Evolutionary conservation across 2,113 vertebrate genomes (phyloP).

Genomic region (Procavia capensis): DNA sequence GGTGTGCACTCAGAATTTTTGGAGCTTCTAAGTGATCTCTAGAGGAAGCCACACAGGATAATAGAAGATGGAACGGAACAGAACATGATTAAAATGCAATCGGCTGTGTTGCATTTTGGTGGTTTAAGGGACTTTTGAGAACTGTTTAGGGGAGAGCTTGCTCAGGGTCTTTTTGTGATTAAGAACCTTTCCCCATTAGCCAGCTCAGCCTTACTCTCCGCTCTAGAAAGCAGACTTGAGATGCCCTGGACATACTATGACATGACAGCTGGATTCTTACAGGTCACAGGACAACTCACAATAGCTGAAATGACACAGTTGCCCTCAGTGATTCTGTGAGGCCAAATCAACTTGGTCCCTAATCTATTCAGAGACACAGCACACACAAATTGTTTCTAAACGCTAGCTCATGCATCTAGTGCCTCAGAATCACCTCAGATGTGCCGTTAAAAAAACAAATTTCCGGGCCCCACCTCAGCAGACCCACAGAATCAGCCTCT

Average conservation of each 20-base stretch:
- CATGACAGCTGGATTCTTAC: not conserved
- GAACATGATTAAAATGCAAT: conserved; percentile 18
- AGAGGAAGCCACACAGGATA: not conserved
- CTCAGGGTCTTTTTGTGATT: not conserved
- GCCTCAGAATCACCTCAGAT: not conserved
- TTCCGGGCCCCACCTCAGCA: not conserved
- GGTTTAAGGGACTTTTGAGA: conserved; percentile 5
- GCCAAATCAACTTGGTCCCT: not conserved
- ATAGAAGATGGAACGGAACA: not conserved
- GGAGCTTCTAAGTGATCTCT: not conserved
- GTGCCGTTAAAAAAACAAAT: not conserved
- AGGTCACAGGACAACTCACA: not conserved
- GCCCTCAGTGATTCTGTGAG: not conserved
- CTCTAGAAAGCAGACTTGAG: not conserved
- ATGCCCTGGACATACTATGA: not conserved
- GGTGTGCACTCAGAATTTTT: not conserved
- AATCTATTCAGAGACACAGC: not conserved
- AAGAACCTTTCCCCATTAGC: not conserved
- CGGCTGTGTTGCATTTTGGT: not conserved
- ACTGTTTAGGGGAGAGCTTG: not conserved
- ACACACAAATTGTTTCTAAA: not conserved
- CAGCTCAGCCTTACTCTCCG: not conserved
- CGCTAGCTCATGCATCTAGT: not conserved
- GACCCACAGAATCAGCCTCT: not conserved
- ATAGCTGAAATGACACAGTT: not conserved